phyloP scores from a whole-genome alignment of 2,113 vertebrate genomes.

The sheep (Ovis aries) region ARS-UI_Ramb_v3.0 NC_056055.1:50767501-50768000 shows the following conservation, averaged over 20 bases:
- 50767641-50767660: neutral
- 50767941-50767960: neutral
- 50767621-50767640: neutral
- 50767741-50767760: neutral
- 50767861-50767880: neutral
- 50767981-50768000: neutral
- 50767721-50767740: neutral
- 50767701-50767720: neutral
- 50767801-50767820: neutral
- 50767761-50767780: neutral
- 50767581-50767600: neutral
- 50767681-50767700: neutral
- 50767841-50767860: neutral
- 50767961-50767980: neutral
- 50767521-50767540: neutral
- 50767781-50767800: neutral
- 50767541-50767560: neutral
- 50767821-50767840: neutral
- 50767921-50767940: neutral
- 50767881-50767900: neutral
- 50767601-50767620: neutral
- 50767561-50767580: neutral
- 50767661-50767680: neutral
- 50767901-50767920: neutral
- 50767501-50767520: neutral